Evolutionary conservation across 2,888 invertebrate genomes (phyloP), one percentile per base, ranked within the genome.

Genomic region (Pherbina coryleti): DNA sequence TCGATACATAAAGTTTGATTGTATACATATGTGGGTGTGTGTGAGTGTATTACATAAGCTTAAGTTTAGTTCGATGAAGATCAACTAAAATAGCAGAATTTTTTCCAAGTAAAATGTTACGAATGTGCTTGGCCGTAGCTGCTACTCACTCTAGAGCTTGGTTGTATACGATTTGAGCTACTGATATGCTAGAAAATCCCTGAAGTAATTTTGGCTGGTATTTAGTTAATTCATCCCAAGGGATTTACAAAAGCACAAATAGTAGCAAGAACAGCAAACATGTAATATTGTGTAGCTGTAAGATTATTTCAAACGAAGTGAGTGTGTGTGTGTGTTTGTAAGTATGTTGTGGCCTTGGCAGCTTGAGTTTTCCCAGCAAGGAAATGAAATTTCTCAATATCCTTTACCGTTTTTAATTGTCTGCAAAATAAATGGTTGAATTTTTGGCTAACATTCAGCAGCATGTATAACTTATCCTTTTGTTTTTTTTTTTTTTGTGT

Each of bases 201-300:
- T 17, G 25, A 69, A 69, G 69, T 69, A 69, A 69, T 69, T 69
- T 69, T 51, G 14, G 51, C 69, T 51, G 51, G 69, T 69, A 22
- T 69, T 69, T 69, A 69, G 69, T 49, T 51, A 69, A 37, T 69
- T 51, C 25, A 51, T 19, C 51, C 17, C 53, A 49, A 69, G 28
- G 69, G 28, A 51, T 11, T 28, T n/a, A 37, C 5, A 37, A 5
- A 9, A 60, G 14, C 22, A 60, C 25, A 14, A 19, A 60, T 31
- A 60, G 28, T 19, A 60, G 60, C 28, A 25, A 25, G 14, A 60
- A 60, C 28, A 60, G 44, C 44, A 44, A 44, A 44, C 9, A 44
- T 44, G 44, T 28, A 60, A 60, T 60, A 28, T 11, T 14, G 14
- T 44, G 44, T 44, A 44, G 11, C 44, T 11, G 44, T 3, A 44